Percentiles rank a stretch among this genome's conserved stretches.
Conservation (phyloP, 2,888 invertebrate genomes). For the Drosophila sordidula region DNA sequence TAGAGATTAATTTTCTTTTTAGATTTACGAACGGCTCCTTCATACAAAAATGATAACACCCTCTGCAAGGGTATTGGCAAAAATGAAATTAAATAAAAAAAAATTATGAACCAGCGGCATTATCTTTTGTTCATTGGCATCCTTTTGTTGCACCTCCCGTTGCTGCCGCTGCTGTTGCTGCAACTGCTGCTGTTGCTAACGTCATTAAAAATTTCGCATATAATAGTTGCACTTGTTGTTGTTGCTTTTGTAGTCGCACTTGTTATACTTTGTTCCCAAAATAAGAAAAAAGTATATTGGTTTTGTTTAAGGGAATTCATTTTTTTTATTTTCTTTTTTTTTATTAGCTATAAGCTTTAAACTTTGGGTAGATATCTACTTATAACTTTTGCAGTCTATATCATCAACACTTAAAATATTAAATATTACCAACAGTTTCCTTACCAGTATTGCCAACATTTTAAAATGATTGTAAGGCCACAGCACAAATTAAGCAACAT, state of each 20-base stretch:
- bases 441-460: too few relatives aligned
- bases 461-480: too few relatives aligned
- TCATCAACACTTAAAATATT: too few relatives aligned
- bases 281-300: background rate
- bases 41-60: background rate
- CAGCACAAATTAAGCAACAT: too few relatives aligned
- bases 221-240: constrained; percentile 49
- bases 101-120: constrained; percentile 3
- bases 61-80: background rate
- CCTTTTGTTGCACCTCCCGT: background rate
- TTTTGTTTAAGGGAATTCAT: background rate
- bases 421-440: too few relatives aligned
- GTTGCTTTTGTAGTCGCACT: constrained; percentile 46
- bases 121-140: constrained; percentile 20
- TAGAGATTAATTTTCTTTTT: too few relatives aligned
- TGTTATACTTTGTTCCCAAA: background rate
- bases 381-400: too few relatives aligned
- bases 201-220: constrained; percentile 52
- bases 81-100: constrained; percentile 5
- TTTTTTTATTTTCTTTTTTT: too few relatives aligned
- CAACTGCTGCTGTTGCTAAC: constrained; percentile 1
- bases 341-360: too few relatives aligned
- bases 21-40: too few relatives aligned
- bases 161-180: constrained; percentile 7
- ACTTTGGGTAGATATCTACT: too few relatives aligned